Conservation (phyloP, 1,140 invertebrate species). For the Meloidogyne exigua region DNA sequence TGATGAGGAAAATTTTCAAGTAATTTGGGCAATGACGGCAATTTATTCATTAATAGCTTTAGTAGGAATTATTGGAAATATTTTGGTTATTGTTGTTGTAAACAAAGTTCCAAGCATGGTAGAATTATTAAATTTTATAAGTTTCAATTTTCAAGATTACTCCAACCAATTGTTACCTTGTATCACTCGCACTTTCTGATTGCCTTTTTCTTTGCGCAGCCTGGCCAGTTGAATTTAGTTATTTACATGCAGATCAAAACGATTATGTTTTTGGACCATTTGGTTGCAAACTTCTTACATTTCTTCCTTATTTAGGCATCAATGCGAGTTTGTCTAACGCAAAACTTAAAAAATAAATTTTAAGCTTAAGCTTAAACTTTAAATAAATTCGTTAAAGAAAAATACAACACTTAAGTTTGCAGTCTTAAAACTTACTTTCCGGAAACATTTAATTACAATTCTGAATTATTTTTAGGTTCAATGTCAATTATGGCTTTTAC, state of each 20-base stretch:
- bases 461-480: slow-evolving; percentile 66
- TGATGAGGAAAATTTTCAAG: background rate
- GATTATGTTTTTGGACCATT: slow-evolving; percentile 70
- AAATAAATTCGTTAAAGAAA: background rate
- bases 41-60: slow-evolving; percentile 69
- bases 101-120: slow-evolving; percentile 60
- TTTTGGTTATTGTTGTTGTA: slow-evolving; percentile 65
- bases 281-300: slow-evolving; percentile 71
- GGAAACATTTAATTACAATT: background rate
- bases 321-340: slow-evolving; percentile 22
- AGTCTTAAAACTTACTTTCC: too few relatives aligned
- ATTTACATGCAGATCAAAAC: slow-evolving; percentile 69
- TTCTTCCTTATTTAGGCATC: slow-evolving; percentile 72
- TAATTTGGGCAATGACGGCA: slow-evolving; percentile 65
- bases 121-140: slow-evolving; percentile 50
- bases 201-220: slow-evolving; percentile 69
- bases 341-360: slow-evolving; percentile 4
- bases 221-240: slow-evolving; percentile 70
- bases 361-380: slow-evolving; percentile 63
- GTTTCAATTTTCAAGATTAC: slow-evolving; percentile 68
- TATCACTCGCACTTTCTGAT: slow-evolving; percentile 71
- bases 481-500: slow-evolving; percentile 73
- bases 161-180: slow-evolving; percentile 72
- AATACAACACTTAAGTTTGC: too few relatives aligned
- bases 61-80: slow-evolving; percentile 69